phyloP scores from a whole-genome alignment of 2,113 vertebrate species.

The Seriola rivoliana region DNA sequence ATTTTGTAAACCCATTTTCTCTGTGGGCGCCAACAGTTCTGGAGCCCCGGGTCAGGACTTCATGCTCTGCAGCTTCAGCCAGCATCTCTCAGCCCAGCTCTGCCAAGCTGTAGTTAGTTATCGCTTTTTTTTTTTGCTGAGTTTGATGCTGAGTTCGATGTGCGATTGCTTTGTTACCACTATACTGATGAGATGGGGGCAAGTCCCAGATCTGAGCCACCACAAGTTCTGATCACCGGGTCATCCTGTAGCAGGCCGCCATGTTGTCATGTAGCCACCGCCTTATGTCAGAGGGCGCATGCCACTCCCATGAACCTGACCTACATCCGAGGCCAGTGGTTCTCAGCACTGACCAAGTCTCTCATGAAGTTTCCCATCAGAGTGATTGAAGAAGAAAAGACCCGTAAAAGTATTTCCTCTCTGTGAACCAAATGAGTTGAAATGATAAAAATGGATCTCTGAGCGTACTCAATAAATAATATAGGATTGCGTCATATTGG shows the following conservation, averaged over 20 bases:
- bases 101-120: background rate
- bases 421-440: background rate
- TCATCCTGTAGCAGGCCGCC: slow-evolving; percentile 4
- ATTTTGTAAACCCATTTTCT: background rate
- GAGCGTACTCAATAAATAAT: too few species aligned
- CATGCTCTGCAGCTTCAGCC: slow-evolving; percentile 33
- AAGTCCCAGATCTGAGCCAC: background rate
- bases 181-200: background rate
- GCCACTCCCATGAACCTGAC: slow-evolving; percentile 33
- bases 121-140: background rate
- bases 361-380: background rate
- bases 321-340: slow-evolving; percentile 25
- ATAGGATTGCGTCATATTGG: background rate
- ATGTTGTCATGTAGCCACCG: slow-evolving; percentile 34
- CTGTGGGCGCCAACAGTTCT: background rate
- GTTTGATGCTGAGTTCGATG: background rate
- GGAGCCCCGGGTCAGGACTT: background rate
- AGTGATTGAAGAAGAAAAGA: background rate
- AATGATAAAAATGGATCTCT: too few species aligned
- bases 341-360: background rate
- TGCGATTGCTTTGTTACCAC: background rate
- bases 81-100: slow-evolving; percentile 9
- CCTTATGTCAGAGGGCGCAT: slow-evolving; percentile 13
- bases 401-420: background rate
- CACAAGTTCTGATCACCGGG: background rate